phyloP scores from a whole-genome alignment of 2,113 vertebrate genomes.

The Pitta sordida region DNA sequence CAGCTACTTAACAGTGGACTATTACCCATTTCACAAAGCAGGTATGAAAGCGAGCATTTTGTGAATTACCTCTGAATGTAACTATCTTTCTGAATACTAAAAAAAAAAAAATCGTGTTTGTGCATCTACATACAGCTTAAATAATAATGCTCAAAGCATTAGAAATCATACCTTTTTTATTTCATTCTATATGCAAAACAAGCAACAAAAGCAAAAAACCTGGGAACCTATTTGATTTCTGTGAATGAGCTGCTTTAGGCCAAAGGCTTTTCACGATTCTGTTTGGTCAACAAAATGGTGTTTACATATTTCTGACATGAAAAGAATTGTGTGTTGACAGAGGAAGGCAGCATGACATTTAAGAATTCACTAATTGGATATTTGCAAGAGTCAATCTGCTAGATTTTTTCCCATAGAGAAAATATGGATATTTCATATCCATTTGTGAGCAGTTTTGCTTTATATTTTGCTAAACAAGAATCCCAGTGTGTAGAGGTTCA shows the following conservation, averaged over 20 bases:
- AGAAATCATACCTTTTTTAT: neutral
- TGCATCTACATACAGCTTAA: neutral
- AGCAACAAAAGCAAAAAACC: neutral
- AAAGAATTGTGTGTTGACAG: neutral
- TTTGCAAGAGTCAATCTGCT: neutral
- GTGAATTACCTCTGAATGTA: neutral
- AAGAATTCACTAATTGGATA: neutral
- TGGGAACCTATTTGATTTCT: neutral
- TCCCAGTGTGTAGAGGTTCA: neutral
- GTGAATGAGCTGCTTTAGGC: neutral
- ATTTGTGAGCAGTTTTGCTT: neutral
- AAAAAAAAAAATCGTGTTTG: neutral
- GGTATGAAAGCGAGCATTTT: conserved; percentile 68
- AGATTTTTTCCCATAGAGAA: no score
- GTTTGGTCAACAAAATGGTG: neutral
- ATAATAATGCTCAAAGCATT: neutral
- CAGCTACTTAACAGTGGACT: conserved; percentile 91
- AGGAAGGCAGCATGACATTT: neutral
- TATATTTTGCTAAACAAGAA: neutral
- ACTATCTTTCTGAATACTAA: neutral
- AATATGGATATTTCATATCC: neutral
- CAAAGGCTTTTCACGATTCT: neutral
- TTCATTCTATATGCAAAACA: neutral
- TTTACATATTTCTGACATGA: neutral
- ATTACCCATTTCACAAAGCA: conserved; percentile 97